Evolutionary conservation across 2,113 vertebrate species (phyloP).

Genomic region (Columba livia): DNA sequence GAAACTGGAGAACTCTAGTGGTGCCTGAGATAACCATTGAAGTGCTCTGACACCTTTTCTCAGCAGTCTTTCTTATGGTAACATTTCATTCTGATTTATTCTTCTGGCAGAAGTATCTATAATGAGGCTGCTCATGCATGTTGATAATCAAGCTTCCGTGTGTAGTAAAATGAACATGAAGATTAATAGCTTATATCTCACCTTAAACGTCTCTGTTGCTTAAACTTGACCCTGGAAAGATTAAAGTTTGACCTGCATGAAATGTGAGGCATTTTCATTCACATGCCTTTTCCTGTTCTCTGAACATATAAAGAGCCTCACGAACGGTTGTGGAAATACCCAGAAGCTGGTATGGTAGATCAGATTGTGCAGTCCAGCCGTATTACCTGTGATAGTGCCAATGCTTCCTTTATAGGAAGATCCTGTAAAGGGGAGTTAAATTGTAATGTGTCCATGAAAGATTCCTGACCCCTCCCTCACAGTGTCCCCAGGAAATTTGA

Average conservation of each 20-base stretch:
- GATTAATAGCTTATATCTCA: slow-evolving; percentile 33
- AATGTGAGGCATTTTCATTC: not conserved
- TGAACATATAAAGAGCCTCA: not conserved
- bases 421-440: not conserved
- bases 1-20: not conserved
- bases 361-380: not conserved
- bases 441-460: not conserved
- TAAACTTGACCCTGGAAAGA: slow-evolving; percentile 7
- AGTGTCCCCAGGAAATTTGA: not conserved
- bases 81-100: slow-evolving; percentile 39
- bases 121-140: not conserved
- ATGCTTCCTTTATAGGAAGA: not conserved
- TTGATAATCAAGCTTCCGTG: slow-evolving; percentile 19
- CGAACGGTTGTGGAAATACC: not conserved
- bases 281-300: not conserved
- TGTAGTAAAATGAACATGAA: slow-evolving; percentile 9
- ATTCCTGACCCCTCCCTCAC: accelerated
- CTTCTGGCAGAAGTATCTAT: slow-evolving; percentile 5
- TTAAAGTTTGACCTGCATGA: slow-evolving; percentile 25
- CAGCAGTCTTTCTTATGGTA: not conserved
- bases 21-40: not conserved
- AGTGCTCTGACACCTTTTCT: slow-evolving; percentile 4
- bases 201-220: slow-evolving; percentile 30
- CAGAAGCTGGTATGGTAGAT: not conserved
- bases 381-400: not conserved